Evolutionary conservation across 2,888 invertebrate species (phyloP), one percentile per base, ranked within the genome.

Genomic region (Patella pellucida): DNA sequence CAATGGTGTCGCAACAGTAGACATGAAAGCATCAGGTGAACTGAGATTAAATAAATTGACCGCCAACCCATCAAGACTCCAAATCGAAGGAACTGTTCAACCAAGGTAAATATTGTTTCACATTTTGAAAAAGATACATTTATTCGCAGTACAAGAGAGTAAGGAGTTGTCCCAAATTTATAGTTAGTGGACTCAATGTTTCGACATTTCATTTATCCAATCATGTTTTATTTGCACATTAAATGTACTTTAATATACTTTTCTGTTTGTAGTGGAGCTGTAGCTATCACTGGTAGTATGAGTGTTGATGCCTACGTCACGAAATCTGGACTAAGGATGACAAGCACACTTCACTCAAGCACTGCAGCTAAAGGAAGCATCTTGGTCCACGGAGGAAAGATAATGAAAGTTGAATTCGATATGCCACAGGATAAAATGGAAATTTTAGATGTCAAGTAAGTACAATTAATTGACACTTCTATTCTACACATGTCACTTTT

Each of bases 251-350:
- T 67, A 41, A 54, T 27, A 3, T 16, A 41, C 14, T 31, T 51
- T 67, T 73, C 4, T 72, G 52, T 52, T 79, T 83, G 15, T 87
- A 97, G 96, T 85, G 94, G 96, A 74, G 95, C 96, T 12, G 92
- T 97, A 0, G 96, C 96, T 89, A 92, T 97, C 75, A 94, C 95
- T 12, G 95, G 95, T 0, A 94, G 95, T 1, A 96, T 98, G 95
- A 94, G 94, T 62, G 94, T 97, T 0, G 94, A 95, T 84, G 95
- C 96, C 0, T 95, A 94, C 76, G 94, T 95, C 73, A 94, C 94
- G n/a, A 93, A 93, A 3, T 94, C 96, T 14, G 97, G 96, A 11
- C 93, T 97, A 16, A 94, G 96, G 84, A 93, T 97, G 5, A 95
- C 95, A 86, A 94, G 95, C 79, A 95, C 95, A 72, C 91, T 97